Conservation (phyloP, 2,797 vertebrate genomes). For the Falco biarmicus region DNA sequence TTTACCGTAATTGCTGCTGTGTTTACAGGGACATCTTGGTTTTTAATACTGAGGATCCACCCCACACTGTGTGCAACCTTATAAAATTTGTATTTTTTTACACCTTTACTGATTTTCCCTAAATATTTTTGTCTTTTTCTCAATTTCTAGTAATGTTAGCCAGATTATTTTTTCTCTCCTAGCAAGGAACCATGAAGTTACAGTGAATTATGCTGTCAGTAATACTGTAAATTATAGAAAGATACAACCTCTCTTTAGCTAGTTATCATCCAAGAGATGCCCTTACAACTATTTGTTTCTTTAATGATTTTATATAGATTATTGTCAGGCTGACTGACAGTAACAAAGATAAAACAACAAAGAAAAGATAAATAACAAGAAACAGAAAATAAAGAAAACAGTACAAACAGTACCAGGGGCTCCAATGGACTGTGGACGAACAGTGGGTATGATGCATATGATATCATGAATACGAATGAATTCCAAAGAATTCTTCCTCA, state of each 20-base stretch:
- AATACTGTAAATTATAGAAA: constrained; percentile 46
- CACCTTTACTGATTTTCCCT: neutral
- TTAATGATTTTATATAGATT: constrained; percentile 47
- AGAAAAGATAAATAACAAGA: constrained; percentile 40
- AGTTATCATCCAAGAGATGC: constrained; percentile 47
- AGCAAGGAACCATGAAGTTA: neutral
- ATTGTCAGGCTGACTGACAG: constrained; percentile 65
- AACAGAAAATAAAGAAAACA: constrained; percentile 30
- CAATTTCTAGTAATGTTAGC: neutral
- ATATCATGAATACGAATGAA: constrained; percentile 49
- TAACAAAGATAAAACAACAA: constrained; percentile 57
- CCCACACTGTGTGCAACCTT: neutral
- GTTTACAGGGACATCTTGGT: neutral
- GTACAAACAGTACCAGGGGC: neutral
- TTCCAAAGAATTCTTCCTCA: constrained; percentile 50
- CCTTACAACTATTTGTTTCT: constrained; percentile 51
- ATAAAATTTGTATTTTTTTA: neutral
- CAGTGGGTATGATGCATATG: constrained; percentile 52
- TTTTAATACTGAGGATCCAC: neutral
- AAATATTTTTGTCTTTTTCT: neutral
- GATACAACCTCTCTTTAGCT: constrained; percentile 7
- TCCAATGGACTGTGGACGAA: neutral
- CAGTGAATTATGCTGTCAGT: constrained; percentile 35
- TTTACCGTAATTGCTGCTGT: neutral
- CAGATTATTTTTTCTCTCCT: neutral